A percentile compares a stretch with the other conserved stretches of the same genome.
These are phyloP conservation scores for Pogonomyrmex californicus DNA, from an alignment of 1,140 invertebrate species.

Conservation along the genomic window DNA sequence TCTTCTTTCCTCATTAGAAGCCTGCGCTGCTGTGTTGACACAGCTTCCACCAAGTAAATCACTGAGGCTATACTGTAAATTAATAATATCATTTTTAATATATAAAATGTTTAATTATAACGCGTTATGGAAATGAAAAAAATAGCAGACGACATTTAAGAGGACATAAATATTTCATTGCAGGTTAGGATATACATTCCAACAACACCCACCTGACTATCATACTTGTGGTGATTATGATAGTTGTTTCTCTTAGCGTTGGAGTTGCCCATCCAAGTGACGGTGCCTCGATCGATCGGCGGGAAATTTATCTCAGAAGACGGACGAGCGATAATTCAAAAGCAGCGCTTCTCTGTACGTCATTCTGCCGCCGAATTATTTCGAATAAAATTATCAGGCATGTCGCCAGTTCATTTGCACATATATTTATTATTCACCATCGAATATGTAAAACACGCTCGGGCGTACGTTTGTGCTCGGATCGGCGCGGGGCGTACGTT, in stretches of 20 bases:
- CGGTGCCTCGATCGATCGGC: not conserved
- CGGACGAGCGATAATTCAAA: slow-evolving; percentile 6
- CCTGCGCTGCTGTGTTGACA: slow-evolving; percentile 71
- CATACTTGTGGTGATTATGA: slow-evolving; percentile 77
- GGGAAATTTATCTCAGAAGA: slow-evolving; percentile 8
- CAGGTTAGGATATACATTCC: slow-evolving; percentile 17
- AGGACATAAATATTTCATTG: slow-evolving; percentile 17
- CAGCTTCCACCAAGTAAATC: slow-evolving; percentile 80
- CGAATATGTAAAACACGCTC: not conserved
- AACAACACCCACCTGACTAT: slow-evolving; percentile 79
- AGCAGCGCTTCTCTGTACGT: not conserved
- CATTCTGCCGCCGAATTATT: slow-evolving; percentile 26
- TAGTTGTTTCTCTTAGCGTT: slow-evolving; percentile 77
- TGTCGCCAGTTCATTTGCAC: not conserved
- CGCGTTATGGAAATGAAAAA: not conserved
- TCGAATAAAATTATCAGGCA: not conserved
- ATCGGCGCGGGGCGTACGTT: not conserved
- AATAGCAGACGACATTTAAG: not conserved
- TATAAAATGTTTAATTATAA: slow-evolving; percentile 5
- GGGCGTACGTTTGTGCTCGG: not conserved
- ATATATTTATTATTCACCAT: not conserved
- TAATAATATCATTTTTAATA: slow-evolving; percentile 40
- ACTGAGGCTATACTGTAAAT: slow-evolving; percentile 81
- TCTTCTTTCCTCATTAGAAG: slow-evolving; percentile 78
- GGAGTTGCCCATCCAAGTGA: slow-evolving; percentile 82